phyloP scores from a whole-genome alignment of 2,888 invertebrate species.

The Halictus quadricinctus region DNA sequence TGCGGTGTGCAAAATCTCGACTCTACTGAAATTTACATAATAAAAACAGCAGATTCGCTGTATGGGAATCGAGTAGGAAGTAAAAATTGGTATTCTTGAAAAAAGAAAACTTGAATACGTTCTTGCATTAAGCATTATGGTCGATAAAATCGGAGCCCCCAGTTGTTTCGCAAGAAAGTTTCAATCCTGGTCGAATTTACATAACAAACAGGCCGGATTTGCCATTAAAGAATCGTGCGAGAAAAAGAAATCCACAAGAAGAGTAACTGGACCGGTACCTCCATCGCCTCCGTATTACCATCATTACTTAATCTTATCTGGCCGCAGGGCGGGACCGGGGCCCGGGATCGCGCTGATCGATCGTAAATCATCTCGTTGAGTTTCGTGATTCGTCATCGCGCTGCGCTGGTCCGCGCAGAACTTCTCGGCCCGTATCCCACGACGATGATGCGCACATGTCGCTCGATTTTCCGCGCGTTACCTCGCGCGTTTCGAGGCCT shows the following conservation, averaged over 20 bases:
- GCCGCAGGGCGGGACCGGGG: slow-evolving; percentile 44
- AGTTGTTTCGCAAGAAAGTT: not conserved
- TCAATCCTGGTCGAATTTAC: slow-evolving; percentile 12
- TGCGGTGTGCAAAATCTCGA: not conserved
- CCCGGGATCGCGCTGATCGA: slow-evolving; percentile 37
- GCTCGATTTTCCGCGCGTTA: slow-evolving; percentile 51
- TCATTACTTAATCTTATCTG: slow-evolving; percentile 53
- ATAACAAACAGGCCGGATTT: not conserved
- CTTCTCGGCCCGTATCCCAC: slow-evolving; percentile 32
- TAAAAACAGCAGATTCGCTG: not conserved
- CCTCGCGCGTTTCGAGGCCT: not conserved
- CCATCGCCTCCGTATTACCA: slow-evolving; percentile 44
- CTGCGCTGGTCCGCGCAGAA: slow-evolving; percentile 21
- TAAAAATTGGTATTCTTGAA: not conserved
- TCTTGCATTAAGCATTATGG: not conserved
- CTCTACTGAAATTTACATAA: not conserved
- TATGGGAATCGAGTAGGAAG: not conserved
- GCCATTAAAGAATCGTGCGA: not conserved
- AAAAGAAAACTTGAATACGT: not conserved
- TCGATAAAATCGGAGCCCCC: not conserved
- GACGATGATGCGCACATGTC: slow-evolving; percentile 51
- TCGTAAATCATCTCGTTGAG: slow-evolving; percentile 57
- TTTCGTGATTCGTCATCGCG: slow-evolving; percentile 63
- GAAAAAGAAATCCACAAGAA: slow-evolving; percentile 4
- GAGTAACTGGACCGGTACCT: slow-evolving; percentile 34